phyloP scores from a whole-genome alignment of 2,888 invertebrate species.

The Ophion slaviceki region DNA sequence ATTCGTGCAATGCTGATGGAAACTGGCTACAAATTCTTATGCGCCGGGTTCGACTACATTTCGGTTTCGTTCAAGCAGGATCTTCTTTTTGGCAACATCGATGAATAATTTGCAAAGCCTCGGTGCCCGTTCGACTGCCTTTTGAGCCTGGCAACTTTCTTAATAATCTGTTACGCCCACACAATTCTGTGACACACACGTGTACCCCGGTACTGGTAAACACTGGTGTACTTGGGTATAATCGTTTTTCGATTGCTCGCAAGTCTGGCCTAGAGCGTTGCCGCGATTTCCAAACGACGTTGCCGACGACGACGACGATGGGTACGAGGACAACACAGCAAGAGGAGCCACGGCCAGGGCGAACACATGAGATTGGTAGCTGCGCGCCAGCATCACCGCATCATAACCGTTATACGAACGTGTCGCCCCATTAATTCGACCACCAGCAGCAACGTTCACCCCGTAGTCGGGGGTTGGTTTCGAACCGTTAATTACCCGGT shows the following conservation, averaged over 20 bases:
- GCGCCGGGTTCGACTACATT: too few species aligned
- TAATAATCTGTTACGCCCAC: constrained; percentile 13
- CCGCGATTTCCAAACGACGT: constrained; percentile 52
- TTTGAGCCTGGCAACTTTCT: constrained; percentile 21
- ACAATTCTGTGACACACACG: constrained; percentile 1
- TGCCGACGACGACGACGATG: constrained; percentile 33
- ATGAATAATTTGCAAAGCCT: constrained; percentile 2
- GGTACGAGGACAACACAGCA: constrained; percentile 38
- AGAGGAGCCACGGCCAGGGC: constrained; percentile 44
- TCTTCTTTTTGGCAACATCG: constrained; percentile 14
- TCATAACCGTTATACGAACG: constrained; percentile 67
- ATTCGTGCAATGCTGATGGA: too few species aligned
- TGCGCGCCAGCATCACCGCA: constrained; percentile 65
- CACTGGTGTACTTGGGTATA: constrained; percentile 2
- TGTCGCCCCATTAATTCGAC: constrained; percentile 70
- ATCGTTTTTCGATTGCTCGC: constrained; percentile 65
- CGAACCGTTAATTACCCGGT: constrained; percentile 69
- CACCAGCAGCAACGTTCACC: constrained; percentile 56
- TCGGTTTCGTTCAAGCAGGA: too few species aligned
- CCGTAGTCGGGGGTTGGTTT: constrained; percentile 39
- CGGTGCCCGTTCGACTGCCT: neutral
- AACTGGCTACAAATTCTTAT: too few species aligned
- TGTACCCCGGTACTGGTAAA: neutral
- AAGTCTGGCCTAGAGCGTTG: constrained; percentile 56
- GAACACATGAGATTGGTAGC: constrained; percentile 54